Conservation (phyloP, 2,888 invertebrate genomes). For the Rotaria sp. region DNA sequence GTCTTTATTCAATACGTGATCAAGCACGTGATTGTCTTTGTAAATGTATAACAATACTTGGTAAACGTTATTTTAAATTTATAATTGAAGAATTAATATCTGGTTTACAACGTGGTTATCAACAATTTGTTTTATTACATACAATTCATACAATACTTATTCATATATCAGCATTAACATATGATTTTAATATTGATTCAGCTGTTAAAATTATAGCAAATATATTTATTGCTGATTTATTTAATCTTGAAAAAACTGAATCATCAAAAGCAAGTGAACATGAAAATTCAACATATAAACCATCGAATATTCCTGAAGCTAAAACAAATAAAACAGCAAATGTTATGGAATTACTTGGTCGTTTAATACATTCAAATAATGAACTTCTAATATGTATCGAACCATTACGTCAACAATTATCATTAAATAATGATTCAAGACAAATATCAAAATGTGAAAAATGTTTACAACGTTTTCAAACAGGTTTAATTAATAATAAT, state of each 20-base stretch:
- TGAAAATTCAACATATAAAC: constrained; percentile 9
- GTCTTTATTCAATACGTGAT: constrained; percentile 11
- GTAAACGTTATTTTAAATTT: constrained; percentile 19
- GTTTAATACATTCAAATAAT: neutral
- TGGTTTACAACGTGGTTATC: constrained; percentile 9
- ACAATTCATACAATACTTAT: constrained; percentile 16
- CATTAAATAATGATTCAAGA: neutral
- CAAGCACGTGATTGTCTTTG: constrained; percentile 19
- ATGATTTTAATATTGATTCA: neutral
- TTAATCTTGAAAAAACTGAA: neutral
- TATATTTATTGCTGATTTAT: neutral
- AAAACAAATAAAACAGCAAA: constrained; percentile 11
- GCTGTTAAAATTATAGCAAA: neutral
- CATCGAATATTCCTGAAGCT: neutral
- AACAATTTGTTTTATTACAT: neutral
- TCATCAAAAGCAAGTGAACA: neutral
- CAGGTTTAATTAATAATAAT: neutral
- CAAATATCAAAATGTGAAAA: constrained; percentile 7
- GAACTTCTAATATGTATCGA: neutral
- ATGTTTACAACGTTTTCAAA: constrained; percentile 26
- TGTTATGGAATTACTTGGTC: neutral
- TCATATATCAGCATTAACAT: neutral
- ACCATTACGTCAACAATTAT: neutral
- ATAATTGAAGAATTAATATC: neutral
- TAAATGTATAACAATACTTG: neutral